Base-by-base conservation (phyloP, 1,140 invertebrate species). In the Bombus terrestris region DNA sequence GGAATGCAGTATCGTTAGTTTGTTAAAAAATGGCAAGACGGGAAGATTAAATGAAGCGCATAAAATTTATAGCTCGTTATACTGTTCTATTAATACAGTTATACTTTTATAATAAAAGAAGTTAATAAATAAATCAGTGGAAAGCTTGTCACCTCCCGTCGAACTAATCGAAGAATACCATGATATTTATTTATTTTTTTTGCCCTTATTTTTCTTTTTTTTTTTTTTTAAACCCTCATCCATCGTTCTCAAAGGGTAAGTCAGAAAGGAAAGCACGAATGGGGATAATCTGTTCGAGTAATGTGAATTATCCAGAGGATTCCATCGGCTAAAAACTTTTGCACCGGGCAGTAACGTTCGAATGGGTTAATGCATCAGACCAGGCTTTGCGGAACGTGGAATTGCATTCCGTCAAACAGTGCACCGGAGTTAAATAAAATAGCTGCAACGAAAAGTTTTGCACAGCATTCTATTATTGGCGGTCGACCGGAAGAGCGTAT, bases 231-330 rank as follows among this genome's bases (percentile, higher is more conserved):
- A 64, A n/a, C 9, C 3, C 22, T 0, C 18, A 25, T 6, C 22
- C 22, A 9, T 53, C 47, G 47, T 8, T 39, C 37, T 35, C 41
- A 32, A 6, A 47, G 41, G 41, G 10, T 18, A 22, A 4, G n/a
- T 22, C 4, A 18, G 32, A 35, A 41, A n/a, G 43, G 35, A 22
- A 37, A 37, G 66, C 18, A 18, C 47, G 18, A 53, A 68, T 68
- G 66, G 32, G 57, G 39, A 68, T 69, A 83, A 83, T 77, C 73
- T 41, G 81, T 68, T 41, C 28, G 62, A 53, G 62, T 77, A 83
- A 83, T 77, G 81, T 53, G 73, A 83, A 83, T 83, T 83, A 83
- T 76, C 73, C 81, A 39, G 43, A 39, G 72, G 73, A 83, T 77
- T 69, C 81, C 35, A 37, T 43, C 37, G 28, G 74, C 59, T 76